These are phyloP conservation scores for Syncerus caffer DNA, from an alignment of 2,797 vertebrate genomes.

Conservation along the genomic window DNA sequence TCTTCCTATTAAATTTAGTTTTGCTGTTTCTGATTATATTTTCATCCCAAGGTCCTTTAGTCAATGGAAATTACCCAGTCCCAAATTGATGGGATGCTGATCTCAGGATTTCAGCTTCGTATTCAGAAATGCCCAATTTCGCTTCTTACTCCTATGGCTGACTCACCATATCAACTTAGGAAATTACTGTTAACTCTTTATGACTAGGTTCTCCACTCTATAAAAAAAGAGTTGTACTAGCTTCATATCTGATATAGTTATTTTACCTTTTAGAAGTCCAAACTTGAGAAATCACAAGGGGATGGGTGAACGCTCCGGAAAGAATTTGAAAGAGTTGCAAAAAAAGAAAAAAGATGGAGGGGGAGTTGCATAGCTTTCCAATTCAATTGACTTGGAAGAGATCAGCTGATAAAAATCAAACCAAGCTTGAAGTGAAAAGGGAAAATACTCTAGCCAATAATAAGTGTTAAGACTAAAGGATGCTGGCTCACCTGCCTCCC, in stretches of 20 bases:
- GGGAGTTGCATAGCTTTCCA: constrained; percentile 8
- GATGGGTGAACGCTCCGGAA: constrained; percentile 18
- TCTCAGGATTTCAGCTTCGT: background rate
- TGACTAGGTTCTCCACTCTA: background rate
- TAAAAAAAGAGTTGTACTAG: background rate
- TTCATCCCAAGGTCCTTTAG: background rate
- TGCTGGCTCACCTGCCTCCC: constrained; percentile 27
- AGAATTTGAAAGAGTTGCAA: constrained; percentile 37
- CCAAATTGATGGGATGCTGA: background rate
- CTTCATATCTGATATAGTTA: constrained; percentile 9
- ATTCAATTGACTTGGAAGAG: constrained; percentile 51
- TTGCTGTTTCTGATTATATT: constrained; percentile 43
- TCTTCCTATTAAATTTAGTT: constrained; percentile 9
- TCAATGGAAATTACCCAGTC: background rate
- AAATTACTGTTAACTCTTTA: background rate
- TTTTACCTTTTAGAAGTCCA: constrained; percentile 31
- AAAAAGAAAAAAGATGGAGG: background rate
- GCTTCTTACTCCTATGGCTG: background rate
- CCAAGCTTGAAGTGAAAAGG: constrained; percentile 55
- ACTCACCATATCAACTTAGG: background rate
- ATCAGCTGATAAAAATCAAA: constrained; percentile 61
- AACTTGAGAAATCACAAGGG: constrained; percentile 18
- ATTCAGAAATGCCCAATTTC: background rate
- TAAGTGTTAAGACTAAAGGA: constrained; percentile 47
- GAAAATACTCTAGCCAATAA: constrained; percentile 53